Conservation (phyloP, 2,888 invertebrate species). For the Pheosia tremula region DNA sequence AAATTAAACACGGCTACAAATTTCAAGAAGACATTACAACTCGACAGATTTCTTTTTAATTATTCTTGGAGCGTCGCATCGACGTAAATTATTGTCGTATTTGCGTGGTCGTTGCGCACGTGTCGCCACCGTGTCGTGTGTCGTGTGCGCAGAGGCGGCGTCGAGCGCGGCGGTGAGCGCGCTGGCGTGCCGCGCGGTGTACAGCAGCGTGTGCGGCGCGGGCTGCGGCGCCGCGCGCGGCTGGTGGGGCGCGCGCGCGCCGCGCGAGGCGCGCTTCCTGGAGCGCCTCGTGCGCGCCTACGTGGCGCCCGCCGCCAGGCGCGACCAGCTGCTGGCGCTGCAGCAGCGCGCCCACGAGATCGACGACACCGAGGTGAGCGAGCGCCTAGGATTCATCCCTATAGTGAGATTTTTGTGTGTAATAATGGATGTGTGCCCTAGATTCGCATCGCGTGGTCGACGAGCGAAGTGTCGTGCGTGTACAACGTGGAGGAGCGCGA, state of each 20-base stretch:
- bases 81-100: no score
- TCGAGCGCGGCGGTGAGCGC: constrained; percentile 78
- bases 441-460: constrained; percentile 89
- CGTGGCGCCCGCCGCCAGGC: constrained; percentile 43
- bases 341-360: constrained; percentile 31
- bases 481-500: constrained; percentile 93
- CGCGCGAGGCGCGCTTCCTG: constrained; percentile 59
- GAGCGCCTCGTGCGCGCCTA: constrained; percentile 81
- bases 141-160: constrained; percentile 41
- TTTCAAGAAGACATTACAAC: no score
- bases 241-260: constrained; percentile 87
- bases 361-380: constrained; percentile 35
- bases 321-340: constrained; percentile 32
- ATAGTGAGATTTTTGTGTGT: no score
- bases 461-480: constrained; percentile 91
- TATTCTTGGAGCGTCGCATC: no score
- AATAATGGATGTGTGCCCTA: constrained; percentile 48
- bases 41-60: no score
- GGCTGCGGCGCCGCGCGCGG: constrained; percentile 89
- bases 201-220: constrained; percentile 86
- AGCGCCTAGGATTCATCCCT: no score
- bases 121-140: background rate
- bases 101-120: background rate
- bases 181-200: constrained; percentile 87
- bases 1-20: no score